Evolutionary conservation across 2,113 vertebrate species (phyloP).

Genomic region (Physeter macrocephalus): DNA sequence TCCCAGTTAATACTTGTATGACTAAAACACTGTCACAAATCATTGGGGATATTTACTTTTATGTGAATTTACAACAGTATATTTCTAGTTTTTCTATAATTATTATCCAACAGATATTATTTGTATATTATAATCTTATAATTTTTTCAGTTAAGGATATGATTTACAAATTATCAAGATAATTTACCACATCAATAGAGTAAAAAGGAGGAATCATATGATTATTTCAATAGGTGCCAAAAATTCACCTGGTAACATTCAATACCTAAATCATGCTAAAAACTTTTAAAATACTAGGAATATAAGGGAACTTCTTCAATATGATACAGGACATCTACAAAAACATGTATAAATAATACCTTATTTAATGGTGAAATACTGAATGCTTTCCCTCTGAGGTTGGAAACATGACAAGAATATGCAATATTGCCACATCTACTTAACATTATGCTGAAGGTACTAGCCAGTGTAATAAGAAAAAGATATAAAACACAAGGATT

Average conservation of each 20-base stretch:
- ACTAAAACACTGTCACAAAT: neutral
- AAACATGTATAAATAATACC: neutral
- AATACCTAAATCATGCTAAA: neutral
- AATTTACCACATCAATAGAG: neutral
- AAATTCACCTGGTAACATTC: neutral
- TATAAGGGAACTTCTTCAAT: neutral
- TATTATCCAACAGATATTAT: neutral
- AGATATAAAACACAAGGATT: neutral
- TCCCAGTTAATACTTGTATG: neutral
- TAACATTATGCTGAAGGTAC: neutral
- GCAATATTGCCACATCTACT: neutral
- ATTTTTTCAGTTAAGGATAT: neutral
- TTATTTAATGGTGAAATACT: neutral
- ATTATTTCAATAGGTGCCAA: neutral
- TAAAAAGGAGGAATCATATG: neutral
- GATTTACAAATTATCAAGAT: neutral
- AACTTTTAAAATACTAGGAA: neutral
- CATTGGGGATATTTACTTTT: neutral
- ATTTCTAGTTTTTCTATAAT: neutral
- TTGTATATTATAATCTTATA: neutral
- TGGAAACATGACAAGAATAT: neutral
- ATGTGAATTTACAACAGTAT: neutral
- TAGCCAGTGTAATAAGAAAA: neutral
- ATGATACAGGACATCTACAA: neutral
- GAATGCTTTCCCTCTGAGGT: neutral